These are phyloP conservation scores for Drosophila anomalipes DNA, from an alignment of 2,888 invertebrate genomes.

Conservation along the genomic window DNA sequence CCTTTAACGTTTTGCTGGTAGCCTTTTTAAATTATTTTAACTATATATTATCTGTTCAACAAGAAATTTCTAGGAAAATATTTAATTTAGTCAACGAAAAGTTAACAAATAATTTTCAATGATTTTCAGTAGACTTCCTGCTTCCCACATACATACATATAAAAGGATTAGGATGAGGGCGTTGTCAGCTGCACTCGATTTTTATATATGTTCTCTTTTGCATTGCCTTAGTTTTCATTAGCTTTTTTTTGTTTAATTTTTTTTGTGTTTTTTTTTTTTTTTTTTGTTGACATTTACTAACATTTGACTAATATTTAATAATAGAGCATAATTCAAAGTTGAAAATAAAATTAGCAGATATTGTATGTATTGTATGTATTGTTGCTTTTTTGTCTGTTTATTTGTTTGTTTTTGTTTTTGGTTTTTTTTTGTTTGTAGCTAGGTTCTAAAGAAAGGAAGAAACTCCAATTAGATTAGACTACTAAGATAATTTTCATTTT, in stretches of 20 bases:
- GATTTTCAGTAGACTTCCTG: not conserved
- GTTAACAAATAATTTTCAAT: not conserved
- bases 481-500: slow-evolving; percentile 72
- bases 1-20: slow-evolving; percentile 6
- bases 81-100: not conserved
- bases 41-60: not conserved
- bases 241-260: slow-evolving; percentile 4
- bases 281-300: slow-evolving; percentile 51
- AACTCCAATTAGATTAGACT: slow-evolving; percentile 79
- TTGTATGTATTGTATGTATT: slow-evolving; percentile 65
- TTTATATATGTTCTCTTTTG: slow-evolving; percentile 25
- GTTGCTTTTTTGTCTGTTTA: slow-evolving; percentile 49
- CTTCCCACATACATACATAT: not conserved
- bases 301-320: slow-evolving; percentile 75
- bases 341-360: slow-evolving; percentile 76
- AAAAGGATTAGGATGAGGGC: slow-evolving; percentile 8
- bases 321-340: slow-evolving; percentile 77
- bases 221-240: slow-evolving; percentile 43
- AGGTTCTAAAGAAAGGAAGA: slow-evolving; percentile 80
- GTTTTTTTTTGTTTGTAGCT: slow-evolving; percentile 59
- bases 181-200: slow-evolving; percentile 35
- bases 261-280: slow-evolving; percentile 3
- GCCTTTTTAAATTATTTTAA: not conserved
- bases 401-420: slow-evolving; percentile 43
- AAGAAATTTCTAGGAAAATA: not conserved